Conservation (phyloP, 2,797 vertebrate species). For the Eulemur rubriventer region DNA sequence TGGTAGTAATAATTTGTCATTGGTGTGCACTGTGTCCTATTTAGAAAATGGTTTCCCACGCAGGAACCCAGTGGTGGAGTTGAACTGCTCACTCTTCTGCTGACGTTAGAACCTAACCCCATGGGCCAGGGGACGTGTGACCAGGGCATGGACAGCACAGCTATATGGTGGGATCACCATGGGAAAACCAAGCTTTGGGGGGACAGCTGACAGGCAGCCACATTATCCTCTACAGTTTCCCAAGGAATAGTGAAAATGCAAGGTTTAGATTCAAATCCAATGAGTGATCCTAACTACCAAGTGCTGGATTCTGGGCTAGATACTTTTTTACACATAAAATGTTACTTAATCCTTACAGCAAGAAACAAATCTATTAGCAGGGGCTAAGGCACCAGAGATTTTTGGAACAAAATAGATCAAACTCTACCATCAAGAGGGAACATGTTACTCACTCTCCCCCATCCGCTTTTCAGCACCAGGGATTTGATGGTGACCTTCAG, state of each 20-base stretch:
- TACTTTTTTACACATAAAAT: not conserved
- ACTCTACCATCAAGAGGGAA: not conserved
- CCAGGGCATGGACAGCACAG: rapidly evolving
- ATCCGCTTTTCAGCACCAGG: not conserved
- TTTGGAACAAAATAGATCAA: not conserved
- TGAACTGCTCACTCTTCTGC: rapidly evolving
- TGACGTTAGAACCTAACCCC: not conserved
- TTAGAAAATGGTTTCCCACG: not conserved
- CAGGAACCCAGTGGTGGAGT: rapidly evolving
- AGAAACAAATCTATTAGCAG: not conserved
- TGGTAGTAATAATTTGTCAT: no score
- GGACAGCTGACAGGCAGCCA: not conserved
- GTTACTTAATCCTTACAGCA: not conserved
- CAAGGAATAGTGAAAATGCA: not conserved
- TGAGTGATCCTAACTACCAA: not conserved
- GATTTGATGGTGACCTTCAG: not conserved
- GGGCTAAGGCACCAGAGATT: not conserved
- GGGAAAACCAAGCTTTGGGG: not conserved
- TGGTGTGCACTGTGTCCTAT: not conserved
- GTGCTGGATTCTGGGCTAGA: not conserved
- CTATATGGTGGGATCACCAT: not conserved
- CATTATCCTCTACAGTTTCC: not conserved
- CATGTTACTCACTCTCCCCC: rapidly evolving
- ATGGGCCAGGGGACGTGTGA: not conserved
- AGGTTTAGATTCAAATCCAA: not conserved